Percentiles rank a stretch among this genome's conserved stretches.
Evolutionary conservation across 2,888 invertebrate species (phyloP).

Genomic region (Cyrtodaria siliqua): DNA sequence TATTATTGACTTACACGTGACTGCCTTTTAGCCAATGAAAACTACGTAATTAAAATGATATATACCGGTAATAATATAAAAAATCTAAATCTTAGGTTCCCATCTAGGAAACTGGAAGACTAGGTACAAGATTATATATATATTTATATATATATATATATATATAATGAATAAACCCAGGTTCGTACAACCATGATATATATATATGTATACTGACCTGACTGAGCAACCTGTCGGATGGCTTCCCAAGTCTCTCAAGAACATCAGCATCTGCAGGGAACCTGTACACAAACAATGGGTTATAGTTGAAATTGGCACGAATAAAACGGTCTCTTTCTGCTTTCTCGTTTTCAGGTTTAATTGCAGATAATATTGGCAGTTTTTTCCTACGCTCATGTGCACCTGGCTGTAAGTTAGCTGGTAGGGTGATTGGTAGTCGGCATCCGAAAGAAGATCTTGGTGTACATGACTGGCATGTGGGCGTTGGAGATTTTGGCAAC

Average conservation of each 20-base stretch:
- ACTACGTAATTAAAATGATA: too few relatives aligned
- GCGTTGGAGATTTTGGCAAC: constrained; percentile 45
- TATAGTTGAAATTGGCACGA: constrained; percentile 79
- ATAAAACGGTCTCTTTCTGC: constrained; percentile 81
- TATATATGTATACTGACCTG: constrained; percentile 67
- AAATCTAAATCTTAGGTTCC: too few relatives aligned
- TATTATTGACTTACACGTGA: too few relatives aligned
- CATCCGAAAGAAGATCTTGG: constrained; percentile 48
- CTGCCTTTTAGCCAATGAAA: too few relatives aligned
- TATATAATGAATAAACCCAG: too few relatives aligned
- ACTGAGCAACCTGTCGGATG: constrained; percentile 75
- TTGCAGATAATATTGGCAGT: constrained; percentile 76
- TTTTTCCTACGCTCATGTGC: constrained; percentile 72
- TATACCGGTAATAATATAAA: too few relatives aligned
- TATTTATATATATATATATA: too few relatives aligned
- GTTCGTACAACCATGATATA: too few relatives aligned
- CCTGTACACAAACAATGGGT: constrained; percentile 80
- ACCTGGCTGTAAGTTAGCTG: constrained; percentile 56
- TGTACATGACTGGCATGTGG: constrained; percentile 33
- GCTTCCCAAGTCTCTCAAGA: constrained; percentile 71
- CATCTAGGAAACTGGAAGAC: too few relatives aligned
- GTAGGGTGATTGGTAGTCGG: constrained; percentile 52
- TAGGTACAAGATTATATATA: too few relatives aligned
- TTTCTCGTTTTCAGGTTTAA: constrained; percentile 82
- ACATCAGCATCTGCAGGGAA: constrained; percentile 73